Base-by-base conservation (phyloP, 2,888 invertebrate genomes). In the Toxonevra muliebris region DNA sequence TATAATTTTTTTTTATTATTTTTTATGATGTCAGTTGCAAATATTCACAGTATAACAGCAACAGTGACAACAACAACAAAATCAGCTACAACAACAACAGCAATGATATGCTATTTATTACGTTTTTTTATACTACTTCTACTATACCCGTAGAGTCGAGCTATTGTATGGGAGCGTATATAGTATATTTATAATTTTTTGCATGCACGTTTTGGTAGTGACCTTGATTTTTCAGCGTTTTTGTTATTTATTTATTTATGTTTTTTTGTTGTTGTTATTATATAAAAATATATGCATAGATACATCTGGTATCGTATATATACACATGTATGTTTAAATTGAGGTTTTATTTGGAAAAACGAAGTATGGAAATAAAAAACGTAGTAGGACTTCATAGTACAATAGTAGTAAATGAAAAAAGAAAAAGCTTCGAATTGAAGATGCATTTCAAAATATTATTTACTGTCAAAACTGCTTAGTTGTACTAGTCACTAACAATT, bases 21-120 rank as follows among this genome's bases (percentile, higher is more conserved):
- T 50, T 40, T 58, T 60, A 65, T 69, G 62, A 69, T 69, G 69
- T 58, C 65, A 69, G 59, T 65, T 69, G 65, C 59, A 68, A 65
- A 55, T 19, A 55, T 63, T 42, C 40, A 9, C 52, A 52, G 13
- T 8, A n/a, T 13, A 59, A 3, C 45, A 54, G 30, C 43, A 60
- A 66, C 43, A 66, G 43, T 30, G 54, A 54, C 53, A 66, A 66
- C 30, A 61, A 43, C 17, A 15, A 17, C 15, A 58, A 8, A 30
- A 41, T 20, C 55, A 64, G 61, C 50, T 64, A 60, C 55, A 61
- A 61, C 54, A 68, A 65, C 41, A 64, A 43, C 19, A 54, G 41
- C 19, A 62, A 41, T 12, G 12, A 15, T 40, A 50, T 58, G 52
- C 50, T 15, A 10, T 48, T 52, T 48, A 61, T 54, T 42, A n/a